Base-by-base conservation (phyloP, 2,888 invertebrate genomes). In the Epinotia ramella region DNA sequence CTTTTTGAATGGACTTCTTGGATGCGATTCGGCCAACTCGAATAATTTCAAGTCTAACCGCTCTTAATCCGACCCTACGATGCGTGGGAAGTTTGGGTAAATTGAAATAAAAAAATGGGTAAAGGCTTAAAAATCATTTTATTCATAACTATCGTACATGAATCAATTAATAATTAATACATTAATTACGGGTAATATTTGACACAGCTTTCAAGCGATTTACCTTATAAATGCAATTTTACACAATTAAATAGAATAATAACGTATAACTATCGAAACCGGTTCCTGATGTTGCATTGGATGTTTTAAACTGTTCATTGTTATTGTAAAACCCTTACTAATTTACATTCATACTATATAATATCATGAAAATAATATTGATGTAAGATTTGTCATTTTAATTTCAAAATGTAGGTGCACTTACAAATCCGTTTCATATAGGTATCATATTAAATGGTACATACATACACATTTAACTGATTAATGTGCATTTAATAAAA, bases 121-220 rank as follows among this genome's bases (percentile, higher is more conserved):
- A 83, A 87, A 91, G 89, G 91, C 91, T 93, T 93, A 93, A 93
- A 93, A 93, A 93, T 92, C 93, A 90, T 87, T 90, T 92, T 93
- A 93, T 91, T 93, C 87, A 89, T 93, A 92, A 92, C 93, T 93
- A 93, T 93, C 86, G 89, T 93, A 93, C 92, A 93, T 92, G 92
- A 92, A 91, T 87, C 79, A 84, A 89, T 91, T 88, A 77, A 72
- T 86, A 89, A 88, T 88, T 89, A 89, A 87, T 87, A 85, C 84
- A 83, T 78, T 78, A 79, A 80, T 88, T 87, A 88, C 81, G 86
- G 85, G 83, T 87, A 86, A 82, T 81, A 79, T 87, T 88, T 87
- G 89, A 91, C 91, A 90, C 90, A 81, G 87, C 83, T 84, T 81
- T 79, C 80, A 86, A 90, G 90, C 90, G 88, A 82, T 82, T 84